Evolutionary conservation across 1,140 invertebrate species (phyloP).

Genomic region (Papilio machaon): DNA sequence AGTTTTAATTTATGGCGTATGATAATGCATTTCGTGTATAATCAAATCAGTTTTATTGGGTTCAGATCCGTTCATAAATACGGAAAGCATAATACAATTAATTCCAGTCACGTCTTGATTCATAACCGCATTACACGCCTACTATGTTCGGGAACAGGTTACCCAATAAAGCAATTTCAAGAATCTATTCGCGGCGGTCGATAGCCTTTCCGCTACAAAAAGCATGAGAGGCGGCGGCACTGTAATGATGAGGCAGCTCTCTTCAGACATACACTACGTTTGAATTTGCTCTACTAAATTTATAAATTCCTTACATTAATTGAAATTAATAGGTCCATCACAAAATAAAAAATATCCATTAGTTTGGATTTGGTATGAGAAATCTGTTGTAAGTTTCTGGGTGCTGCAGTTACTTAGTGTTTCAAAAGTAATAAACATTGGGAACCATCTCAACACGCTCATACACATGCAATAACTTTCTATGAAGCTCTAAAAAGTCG

Average conservation of each 20-base stretch:
- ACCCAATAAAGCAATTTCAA: constrained; percentile 77
- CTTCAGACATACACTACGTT: constrained; percentile 8
- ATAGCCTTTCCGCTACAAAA: constrained; percentile 69
- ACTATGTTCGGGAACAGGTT: constrained; percentile 73
- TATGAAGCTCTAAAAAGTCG: not conserved
- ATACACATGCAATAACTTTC: not conserved
- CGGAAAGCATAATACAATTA: constrained; percentile 54
- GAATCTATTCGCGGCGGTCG: constrained; percentile 70
- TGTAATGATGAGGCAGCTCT: constrained; percentile 26
- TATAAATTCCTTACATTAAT: not conserved
- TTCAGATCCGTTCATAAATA: constrained; percentile 49
- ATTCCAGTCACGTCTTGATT: constrained; percentile 63
- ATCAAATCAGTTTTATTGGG: constrained; percentile 49
- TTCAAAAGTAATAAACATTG: not conserved
- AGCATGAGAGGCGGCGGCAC: constrained; percentile 49
- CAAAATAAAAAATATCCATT: not conserved
- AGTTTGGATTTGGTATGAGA: not conserved
- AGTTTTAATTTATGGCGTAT: constrained; percentile 54
- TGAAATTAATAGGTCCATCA: not conserved
- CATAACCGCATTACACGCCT: constrained; percentile 72
- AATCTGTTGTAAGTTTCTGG: too few species aligned
- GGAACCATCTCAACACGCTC: not conserved
- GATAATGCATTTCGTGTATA: constrained; percentile 53
- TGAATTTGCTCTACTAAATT: not conserved
- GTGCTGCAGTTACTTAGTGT: not conserved